These are phyloP conservation scores for Lepidocolaptes lacrymiger DNA, from an alignment of 2,797 vertebrate species.

Conservation along the genomic window DNA sequence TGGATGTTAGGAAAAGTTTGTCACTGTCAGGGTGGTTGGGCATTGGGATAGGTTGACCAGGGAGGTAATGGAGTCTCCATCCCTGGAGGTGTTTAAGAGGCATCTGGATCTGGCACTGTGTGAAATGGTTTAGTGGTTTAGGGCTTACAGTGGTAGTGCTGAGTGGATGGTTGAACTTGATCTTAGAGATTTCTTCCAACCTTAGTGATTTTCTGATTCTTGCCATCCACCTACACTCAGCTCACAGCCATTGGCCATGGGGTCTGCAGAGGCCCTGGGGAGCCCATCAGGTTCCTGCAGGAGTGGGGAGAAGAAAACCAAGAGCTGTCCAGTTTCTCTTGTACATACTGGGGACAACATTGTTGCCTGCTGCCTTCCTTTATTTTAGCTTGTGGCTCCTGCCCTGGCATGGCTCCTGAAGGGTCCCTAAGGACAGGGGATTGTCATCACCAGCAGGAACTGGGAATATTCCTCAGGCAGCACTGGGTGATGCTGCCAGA, in stretches of 20 bases:
- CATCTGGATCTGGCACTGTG: neutral
- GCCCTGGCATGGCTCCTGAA: neutral
- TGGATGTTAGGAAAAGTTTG: neutral
- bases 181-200: neutral
- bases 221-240: neutral
- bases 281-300: neutral
- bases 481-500: neutral
- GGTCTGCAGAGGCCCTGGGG: no score
- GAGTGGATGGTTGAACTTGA: neutral
- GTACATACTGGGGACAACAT: fast-evolving
- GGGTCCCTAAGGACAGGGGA: neutral
- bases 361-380: neutral
- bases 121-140: neutral
- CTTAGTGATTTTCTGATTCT: neutral
- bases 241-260: neutral
- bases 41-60: neutral
- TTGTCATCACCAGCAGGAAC: neutral
- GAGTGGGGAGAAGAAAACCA: neutral
- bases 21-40: neutral
- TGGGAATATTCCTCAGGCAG: neutral
- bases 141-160: neutral
- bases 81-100: neutral
- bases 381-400: neutral
- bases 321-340: neutral
- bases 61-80: neutral